A percentile compares a stretch with the other conserved stretches of the same genome.
Evolutionary conservation across 1,140 invertebrate species (phyloP).

Genomic region (Elymnias hypermnestra): DNA sequence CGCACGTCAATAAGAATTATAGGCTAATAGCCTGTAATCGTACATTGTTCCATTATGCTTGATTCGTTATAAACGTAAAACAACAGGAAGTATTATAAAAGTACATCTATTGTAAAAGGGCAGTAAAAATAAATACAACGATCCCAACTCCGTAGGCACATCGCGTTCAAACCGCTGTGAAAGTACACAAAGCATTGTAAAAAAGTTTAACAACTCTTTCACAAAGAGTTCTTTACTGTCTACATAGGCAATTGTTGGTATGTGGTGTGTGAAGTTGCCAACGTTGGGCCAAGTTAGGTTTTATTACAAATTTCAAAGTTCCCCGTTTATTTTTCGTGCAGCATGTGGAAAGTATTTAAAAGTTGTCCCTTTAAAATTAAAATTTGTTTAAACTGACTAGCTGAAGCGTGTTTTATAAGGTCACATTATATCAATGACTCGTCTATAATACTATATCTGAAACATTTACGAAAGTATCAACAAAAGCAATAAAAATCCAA

Average conservation of each 20-base stretch:
- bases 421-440: no score
- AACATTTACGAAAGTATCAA: no score
- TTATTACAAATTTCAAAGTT: conserved; percentile 4
- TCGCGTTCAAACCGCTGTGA: conserved; percentile 5
- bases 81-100: background rate
- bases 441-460: no score
- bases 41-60: background rate
- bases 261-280: background rate
- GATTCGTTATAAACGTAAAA: background rate
- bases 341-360: no score
- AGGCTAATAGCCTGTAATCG: no score
- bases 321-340: no score
- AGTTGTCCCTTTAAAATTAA: no score
- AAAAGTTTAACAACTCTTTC: conserved; percentile 9
- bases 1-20: no score
- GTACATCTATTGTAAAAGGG: conserved; percentile 1
- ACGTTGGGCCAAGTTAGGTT: conserved; percentile 3
- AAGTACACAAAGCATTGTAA: conserved; percentile 9
- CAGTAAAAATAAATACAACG: conserved; percentile 4
- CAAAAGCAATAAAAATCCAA: no score
- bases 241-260: conserved; percentile 5
- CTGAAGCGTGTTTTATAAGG: no score
- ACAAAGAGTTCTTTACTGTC: conserved; percentile 7
- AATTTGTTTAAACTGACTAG: no score
- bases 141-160: background rate